Percentiles rank a stretch among this genome's conserved stretches.
These are phyloP conservation scores for Chouioia cunea DNA, from an alignment of 2,888 invertebrate species.

Conservation along the genomic window DNA sequence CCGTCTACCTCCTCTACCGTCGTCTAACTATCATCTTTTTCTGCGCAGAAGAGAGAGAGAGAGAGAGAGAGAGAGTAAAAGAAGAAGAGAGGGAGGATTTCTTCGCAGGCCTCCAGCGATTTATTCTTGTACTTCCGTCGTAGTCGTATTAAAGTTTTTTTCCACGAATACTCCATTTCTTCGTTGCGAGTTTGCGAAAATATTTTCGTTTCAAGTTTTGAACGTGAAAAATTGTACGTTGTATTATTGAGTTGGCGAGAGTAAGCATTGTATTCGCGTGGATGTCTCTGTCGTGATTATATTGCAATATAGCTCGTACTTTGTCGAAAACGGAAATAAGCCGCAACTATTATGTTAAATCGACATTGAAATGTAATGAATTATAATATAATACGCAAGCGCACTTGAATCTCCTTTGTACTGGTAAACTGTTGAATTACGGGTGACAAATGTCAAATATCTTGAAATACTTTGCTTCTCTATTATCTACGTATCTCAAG, in stretches of 20 bases:
- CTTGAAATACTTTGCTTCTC: no score
- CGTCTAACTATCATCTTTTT: slow-evolving; percentile 45
- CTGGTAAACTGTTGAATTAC: neutral
- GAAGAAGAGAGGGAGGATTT: neutral
- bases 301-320: slow-evolving; percentile 1
- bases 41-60: slow-evolving; percentile 18
- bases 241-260: no score
- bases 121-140: neutral
- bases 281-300: neutral
- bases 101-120: slow-evolving; percentile 6
- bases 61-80: neutral
- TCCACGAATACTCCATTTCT: neutral
- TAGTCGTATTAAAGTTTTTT: neutral
- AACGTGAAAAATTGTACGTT: slow-evolving; percentile 24
- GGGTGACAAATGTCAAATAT: slow-evolving; percentile 4
- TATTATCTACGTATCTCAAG: neutral
- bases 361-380: slow-evolving; percentile 3
- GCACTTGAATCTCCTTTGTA: neutral
- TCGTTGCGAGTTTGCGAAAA: no score
- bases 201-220: neutral
- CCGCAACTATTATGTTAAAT: slow-evolving; percentile 32
- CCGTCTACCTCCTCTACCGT: slow-evolving; percentile 33
- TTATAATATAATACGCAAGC: slow-evolving; percentile 1
- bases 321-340: neutral
- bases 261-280: no score